Conservation (phyloP, 2,113 vertebrate genomes). For the Felis chaus region DNA sequence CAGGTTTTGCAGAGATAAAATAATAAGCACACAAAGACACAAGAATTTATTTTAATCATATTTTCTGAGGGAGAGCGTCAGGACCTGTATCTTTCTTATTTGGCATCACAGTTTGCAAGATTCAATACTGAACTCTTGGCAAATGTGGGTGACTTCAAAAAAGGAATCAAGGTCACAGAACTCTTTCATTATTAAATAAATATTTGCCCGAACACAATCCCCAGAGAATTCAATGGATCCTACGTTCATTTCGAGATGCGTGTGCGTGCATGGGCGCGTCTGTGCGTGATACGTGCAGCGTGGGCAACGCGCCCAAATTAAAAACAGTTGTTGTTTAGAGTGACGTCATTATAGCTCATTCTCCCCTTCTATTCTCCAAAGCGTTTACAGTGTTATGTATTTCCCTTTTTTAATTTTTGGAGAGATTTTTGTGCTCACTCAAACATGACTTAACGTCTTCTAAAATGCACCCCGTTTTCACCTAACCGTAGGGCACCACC, state of each 20-base stretch:
- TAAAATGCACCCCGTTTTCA: slow-evolving; percentile 1
- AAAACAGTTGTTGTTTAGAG: not conserved
- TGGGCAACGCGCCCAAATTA: not conserved
- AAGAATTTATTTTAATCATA: not conserved
- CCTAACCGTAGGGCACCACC: not conserved
- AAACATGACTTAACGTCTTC: not conserved
- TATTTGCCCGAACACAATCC: not conserved
- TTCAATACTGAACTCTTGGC: slow-evolving; percentile 2
- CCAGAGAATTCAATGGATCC: not conserved
- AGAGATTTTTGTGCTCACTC: not conserved
- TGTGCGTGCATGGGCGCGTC: not conserved
- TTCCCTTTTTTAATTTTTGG: slow-evolving; percentile 29
- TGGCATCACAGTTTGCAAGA: slow-evolving; percentile 16
- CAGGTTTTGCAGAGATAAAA: not conserved
- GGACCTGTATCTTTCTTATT: not conserved
- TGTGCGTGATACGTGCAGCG: not conserved
- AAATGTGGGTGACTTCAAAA: slow-evolving; percentile 31
- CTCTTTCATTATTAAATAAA: slow-evolving; percentile 26
- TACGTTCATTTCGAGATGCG: not conserved
- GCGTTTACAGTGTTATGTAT: not conserved
- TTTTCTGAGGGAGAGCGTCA: not conserved
- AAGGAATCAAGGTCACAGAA: slow-evolving; percentile 9
- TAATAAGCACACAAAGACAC: not conserved
- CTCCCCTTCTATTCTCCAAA: not conserved
- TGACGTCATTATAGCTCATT: not conserved